Percentiles rank a stretch among this genome's conserved stretches.
These are phyloP conservation scores for Heliconius ethilla DNA, from an alignment of 2,888 invertebrate genomes.

Conservation along the genomic window DNA sequence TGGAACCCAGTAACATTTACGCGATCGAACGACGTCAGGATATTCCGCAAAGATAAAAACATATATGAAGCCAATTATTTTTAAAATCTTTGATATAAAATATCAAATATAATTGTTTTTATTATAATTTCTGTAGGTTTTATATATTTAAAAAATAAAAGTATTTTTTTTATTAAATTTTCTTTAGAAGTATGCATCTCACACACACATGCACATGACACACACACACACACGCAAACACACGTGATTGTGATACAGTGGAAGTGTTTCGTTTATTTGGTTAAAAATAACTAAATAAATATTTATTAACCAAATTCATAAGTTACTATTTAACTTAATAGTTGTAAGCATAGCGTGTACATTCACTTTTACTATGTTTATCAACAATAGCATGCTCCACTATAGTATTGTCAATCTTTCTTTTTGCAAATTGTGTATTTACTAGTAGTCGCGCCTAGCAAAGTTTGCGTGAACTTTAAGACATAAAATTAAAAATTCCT, in stretches of 20 bases:
- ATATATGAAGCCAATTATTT: neutral
- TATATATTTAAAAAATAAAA: too few species aligned
- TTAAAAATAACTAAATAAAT: neutral
- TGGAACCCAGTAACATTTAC: slow-evolving; percentile 6
- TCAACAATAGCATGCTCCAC: neutral
- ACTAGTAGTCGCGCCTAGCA: neutral
- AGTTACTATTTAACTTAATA: neutral
- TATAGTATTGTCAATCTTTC: neutral
- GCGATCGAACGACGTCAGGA: neutral
- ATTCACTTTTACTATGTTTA: neutral
- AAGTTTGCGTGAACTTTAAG: neutral
- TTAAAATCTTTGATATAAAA: too few species aligned
- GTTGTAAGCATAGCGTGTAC: neutral
- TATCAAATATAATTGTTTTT: too few species aligned
- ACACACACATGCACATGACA: too few species aligned
- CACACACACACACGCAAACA: too few species aligned
- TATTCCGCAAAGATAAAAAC: neutral
- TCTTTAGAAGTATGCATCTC: too few species aligned
- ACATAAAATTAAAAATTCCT: neutral
- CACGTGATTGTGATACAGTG: neutral
- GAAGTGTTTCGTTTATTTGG: neutral
- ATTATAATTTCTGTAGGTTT: too few species aligned
- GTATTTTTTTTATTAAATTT: too few species aligned
- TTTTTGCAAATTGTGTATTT: neutral
- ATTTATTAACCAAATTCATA: neutral